phyloP scores from a whole-genome alignment of 1,140 invertebrate genomes.

The Zaprionus nigranus region DNA sequence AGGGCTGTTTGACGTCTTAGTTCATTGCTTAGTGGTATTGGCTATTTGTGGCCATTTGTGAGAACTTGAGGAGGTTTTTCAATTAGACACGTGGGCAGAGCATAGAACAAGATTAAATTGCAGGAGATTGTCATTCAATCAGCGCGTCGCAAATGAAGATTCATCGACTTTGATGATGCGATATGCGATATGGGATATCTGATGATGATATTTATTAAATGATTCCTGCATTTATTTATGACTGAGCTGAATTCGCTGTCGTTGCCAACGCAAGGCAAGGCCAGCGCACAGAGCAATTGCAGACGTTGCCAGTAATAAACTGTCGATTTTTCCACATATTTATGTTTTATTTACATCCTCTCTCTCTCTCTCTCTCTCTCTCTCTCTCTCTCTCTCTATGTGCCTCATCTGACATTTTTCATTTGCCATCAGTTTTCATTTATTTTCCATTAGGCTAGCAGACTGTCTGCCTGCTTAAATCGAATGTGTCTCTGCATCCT shows the following conservation, averaged over 20 bases:
- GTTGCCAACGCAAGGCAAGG: too few relatives aligned
- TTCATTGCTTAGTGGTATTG: background rate
- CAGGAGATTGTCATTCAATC: background rate
- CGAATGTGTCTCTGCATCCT: background rate
- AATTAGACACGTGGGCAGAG: background rate
- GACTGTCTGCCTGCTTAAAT: background rate
- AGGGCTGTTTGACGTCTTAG: too few relatives aligned
- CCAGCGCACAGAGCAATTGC: background rate
- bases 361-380: background rate
- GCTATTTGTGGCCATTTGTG: background rate
- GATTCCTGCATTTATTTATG: background rate
- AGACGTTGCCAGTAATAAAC: background rate
- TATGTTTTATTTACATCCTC: background rate
- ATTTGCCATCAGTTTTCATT: slow-evolving; percentile 15
- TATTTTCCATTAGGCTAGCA: slow-evolving; percentile 9
- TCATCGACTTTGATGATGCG: background rate
- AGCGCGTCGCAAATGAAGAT: background rate
- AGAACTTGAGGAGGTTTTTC: background rate
- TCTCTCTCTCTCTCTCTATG: background rate
- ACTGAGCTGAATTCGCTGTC: background rate
- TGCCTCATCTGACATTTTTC: background rate
- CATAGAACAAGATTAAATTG: background rate
- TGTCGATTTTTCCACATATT: background rate
- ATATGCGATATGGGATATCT: background rate
- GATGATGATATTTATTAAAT: background rate